Evolutionary conservation across 1,140 invertebrate species (phyloP), one percentile per base, ranked within the genome.

Genomic region (Cryptotermes secundus): DNA sequence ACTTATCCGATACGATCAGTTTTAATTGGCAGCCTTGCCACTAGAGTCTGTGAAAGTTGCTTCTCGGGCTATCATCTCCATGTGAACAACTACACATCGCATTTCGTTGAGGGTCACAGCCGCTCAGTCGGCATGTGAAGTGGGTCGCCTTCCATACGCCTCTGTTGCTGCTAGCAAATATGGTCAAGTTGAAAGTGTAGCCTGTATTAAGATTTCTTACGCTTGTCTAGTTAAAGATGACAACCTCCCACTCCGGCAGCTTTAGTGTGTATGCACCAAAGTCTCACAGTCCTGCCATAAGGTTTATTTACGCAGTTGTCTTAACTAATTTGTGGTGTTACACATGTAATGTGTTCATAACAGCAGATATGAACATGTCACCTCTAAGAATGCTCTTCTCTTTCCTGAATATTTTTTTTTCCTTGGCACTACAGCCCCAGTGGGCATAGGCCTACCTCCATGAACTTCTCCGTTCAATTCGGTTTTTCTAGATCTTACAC

Each of bases 31-130:
- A 72, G 26, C 59, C 59, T 72, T 31, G n/a, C 59, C 59, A 31
- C 26, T 72, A 72, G 59, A 49, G 3, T 31, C 19, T 9, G 59
- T 72, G 59, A 72, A 72, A 72, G 59, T 72, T 72, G 59, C 59
- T 31, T 72, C 59, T 31, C 19, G 6, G 7, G 53, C 19, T 59
- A 59, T n/a, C 59, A 72, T 72, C 59, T 31, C 7, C 59, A 31
- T 72, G 59, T 26, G 59, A 72, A 72, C n/a, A 72, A 72, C n/a
- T 72, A n/a, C 26, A 72, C 59, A 72, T 72, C 59, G 59, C 59
- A 72, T 72, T 72, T 26, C 26, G 59, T 31, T 72, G 26, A 72
- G 59, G 59, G 59, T 72, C 59, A 72, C 59, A 72, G 26, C 59
- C 59, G 31, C n/a, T 31, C 59, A 31, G n/a, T 2, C 59, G 31